Base-by-base conservation (phyloP, 2,888 invertebrate species). In the Vesta saturnalis region DNA sequence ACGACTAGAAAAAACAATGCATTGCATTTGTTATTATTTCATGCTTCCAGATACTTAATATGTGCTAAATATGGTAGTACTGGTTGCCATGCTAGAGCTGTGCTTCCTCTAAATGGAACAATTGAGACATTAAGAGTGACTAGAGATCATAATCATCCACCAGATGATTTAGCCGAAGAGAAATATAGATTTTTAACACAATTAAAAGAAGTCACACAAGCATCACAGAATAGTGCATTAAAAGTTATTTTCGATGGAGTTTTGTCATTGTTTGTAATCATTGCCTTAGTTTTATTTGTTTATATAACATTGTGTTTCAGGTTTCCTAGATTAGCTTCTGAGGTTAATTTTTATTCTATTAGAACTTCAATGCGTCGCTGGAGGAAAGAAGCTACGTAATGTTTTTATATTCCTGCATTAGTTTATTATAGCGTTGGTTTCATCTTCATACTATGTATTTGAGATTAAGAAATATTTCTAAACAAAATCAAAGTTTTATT, bases 71-170 rank as follows among this genome's bases (percentile, higher is more conserved):
- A 75, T 64, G 72, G 69, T 21, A 77, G 72, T 23, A 68, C 70
- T 6, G 72, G 76, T 35, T 78, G 78, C 47, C 73, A 71, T 21
- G 77, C 74, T 1, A 76, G 77, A 21, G 77, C 77, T 10, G 73
- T 71, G 18, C 49, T 77, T 22, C 74, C 75, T n/a, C 49, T 55
- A 52, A 63, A 72, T 47, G 73, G 70, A 15, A 61, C 66, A n/a
- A 58, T 69, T n/a, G 74, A 72, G 21, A 23, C 75, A 47, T 60
- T 78, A 14, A 72, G 71, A 55, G 72, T 77, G 18, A 76, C 75
- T 15, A 72, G 73, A 52, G 65, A 68, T 1, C 78, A 78, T 52
- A 78, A 77, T 70, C 78, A 78, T 69, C 78, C 78, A 1, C 77
- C 77, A 14, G 77, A 78, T 64, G 68, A 72, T 14, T 69, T 68